Conservation (phyloP, 2,888 invertebrate genomes). For the Cotesia congregata region DNA sequence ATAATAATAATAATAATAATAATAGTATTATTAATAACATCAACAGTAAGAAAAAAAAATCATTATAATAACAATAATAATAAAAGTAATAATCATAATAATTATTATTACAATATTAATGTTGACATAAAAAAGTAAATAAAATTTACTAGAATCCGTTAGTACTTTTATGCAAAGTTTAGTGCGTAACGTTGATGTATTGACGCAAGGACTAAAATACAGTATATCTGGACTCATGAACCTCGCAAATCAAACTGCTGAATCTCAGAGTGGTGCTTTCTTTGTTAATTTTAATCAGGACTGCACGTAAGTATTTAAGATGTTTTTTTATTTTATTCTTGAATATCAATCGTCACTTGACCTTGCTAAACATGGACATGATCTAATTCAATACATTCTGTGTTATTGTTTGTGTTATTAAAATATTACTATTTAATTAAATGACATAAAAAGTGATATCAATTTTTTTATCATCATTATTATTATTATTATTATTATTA, state of each 20-base stretch:
- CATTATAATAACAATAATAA: constrained; percentile 11
- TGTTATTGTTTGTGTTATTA: constrained; percentile 32
- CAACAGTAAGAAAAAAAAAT: background rate
- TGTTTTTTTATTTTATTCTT: constrained; percentile 16
- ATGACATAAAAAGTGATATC: background rate
- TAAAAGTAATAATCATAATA: background rate
- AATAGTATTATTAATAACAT: background rate
- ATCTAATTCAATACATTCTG: background rate
- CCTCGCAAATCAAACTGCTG: constrained; percentile 84
- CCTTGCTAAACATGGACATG: constrained; percentile 4
- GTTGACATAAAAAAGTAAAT: constrained; percentile 1
- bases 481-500: background rate
- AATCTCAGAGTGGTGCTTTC: constrained; percentile 86
- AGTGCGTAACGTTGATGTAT: constrained; percentile 71
- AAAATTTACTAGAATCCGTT: constrained; percentile 15
- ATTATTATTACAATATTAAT: constrained; percentile 11
- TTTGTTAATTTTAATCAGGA: constrained; percentile 99
- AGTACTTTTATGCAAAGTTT: constrained; percentile 70
- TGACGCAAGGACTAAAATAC: constrained; percentile 71
- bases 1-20: constrained; percentile 1
- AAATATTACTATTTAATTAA: background rate
- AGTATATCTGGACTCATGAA: constrained; percentile 83
- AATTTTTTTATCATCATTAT: background rate
- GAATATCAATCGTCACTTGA: background rate
- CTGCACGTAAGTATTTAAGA: constrained; percentile 86